Evolutionary conservation across 2,113 vertebrate genomes (phyloP).

Genomic region (Rhabdornis inornatus): DNA sequence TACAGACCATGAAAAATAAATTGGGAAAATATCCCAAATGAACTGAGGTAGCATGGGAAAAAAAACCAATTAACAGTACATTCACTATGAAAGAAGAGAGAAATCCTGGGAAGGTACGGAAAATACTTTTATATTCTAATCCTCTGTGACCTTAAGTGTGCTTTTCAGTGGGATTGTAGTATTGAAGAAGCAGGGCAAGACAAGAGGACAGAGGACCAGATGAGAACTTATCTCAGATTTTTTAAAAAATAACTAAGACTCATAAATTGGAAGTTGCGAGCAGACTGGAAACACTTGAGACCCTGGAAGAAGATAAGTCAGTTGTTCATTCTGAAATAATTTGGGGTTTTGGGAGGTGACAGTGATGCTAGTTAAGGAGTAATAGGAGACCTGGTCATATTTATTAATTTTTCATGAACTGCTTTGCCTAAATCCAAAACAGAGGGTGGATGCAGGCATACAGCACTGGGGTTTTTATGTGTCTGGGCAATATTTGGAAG

Average conservation of each 20-base stretch:
- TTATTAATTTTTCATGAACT: not conserved
- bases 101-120: not conserved
- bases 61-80: not conserved
- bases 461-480: not conserved
- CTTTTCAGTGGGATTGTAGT: not conserved
- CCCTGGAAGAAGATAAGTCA: not conserved
- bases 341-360: not conserved
- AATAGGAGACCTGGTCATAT: not conserved
- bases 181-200: not conserved
- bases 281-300: not conserved
- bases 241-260: not conserved
- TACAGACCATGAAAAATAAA: not conserved
- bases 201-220: not conserved
- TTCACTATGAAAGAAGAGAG: not conserved
- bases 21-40: not conserved
- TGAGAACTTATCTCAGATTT: not conserved
- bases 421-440: not conserved
- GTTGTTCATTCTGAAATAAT: not conserved
- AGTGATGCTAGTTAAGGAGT: not conserved
- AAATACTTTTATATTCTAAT: not conserved
- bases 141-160: not conserved
- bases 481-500: not conserved
- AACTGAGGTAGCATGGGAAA: not conserved
- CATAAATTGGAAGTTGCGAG: accelerated
- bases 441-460: not conserved